Base-by-base conservation (phyloP, 2,888 invertebrate genomes). In the Cryptocephalus primarius region DNA sequence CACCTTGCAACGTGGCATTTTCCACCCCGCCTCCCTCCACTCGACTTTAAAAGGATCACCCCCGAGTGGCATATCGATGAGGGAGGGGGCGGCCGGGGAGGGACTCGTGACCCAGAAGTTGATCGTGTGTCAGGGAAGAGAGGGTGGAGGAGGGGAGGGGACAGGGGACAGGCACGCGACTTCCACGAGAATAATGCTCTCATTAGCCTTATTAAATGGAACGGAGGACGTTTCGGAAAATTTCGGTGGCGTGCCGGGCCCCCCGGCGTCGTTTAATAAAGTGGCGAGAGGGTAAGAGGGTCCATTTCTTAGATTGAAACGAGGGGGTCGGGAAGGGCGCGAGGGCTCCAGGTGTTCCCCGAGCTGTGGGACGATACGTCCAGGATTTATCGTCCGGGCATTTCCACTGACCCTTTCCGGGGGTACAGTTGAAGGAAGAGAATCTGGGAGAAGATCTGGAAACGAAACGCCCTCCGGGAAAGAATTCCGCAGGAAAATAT, bases 151-250 rank as follows among this genome's bases (percentile, higher is more conserved):
- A 49, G 38, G 32, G 44, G 48, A 42, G 42, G 40, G 38, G 40
- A 22, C 32, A 31, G 40, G 39, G 32, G 42, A 44, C 55, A 57
- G 54, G 58, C 55, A 48, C 56, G 45, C 52, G 40, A 40, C 22
- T 40, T 22, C 56, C 40, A 53, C 53, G 56, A 53, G 52, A 57
- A 57, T 55, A 55, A 56, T 53, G 53, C 55, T 59, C 56, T 58
- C 57, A 58, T 59, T 59, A 58, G 54, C 39, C 50, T 55, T 55
- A 55, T 56, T 59, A 54, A 40, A 39, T 22, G 45, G 40, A 33
- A 42, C 42, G 22, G 33, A 22, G 42, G 22, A 42, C 36, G 33
- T 33, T 14, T 12, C 2, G 33, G 42, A 34, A 36, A 42, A 42
- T 22, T 22, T 22, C 22, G 22, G 22, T 22, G 22, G 22, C 22